These are phyloP conservation scores for Cairina moschata DNA, from an alignment of 2,113 vertebrate species.

Conservation along the genomic window DNA sequence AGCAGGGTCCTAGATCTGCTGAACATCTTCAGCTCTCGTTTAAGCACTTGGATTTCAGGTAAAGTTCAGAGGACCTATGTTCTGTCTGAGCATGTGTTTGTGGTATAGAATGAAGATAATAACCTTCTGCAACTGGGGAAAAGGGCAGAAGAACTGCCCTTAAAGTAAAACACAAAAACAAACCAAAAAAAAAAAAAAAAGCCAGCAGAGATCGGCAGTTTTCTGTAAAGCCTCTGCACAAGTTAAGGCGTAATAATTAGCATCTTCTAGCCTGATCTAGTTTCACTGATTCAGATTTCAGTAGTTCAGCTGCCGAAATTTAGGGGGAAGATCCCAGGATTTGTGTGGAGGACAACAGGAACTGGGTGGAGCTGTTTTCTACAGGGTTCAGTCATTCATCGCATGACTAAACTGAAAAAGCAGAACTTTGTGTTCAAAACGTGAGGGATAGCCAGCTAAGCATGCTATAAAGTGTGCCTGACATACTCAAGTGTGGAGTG, in stretches of 20 bases:
- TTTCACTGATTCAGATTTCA: neutral
- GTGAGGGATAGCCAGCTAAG: neutral
- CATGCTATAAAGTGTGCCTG: neutral
- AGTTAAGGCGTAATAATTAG: neutral
- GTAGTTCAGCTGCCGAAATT: neutral
- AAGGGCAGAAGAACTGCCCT: neutral
- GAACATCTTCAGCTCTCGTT: neutral
- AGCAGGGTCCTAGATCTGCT: neutral
- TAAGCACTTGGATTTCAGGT: neutral
- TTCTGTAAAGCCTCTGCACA: neutral
- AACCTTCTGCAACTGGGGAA: neutral
- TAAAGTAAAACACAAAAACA: neutral
- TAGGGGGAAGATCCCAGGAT: neutral
- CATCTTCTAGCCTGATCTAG: neutral
- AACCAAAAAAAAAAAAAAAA: too few species aligned
- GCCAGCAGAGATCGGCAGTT: neutral
- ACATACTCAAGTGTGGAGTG: too few species aligned
- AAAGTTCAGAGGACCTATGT: neutral
- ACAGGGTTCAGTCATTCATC: neutral
- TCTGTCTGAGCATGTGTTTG: neutral
- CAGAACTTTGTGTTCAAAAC: neutral
- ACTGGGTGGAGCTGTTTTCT: neutral
- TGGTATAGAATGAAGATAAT: neutral
- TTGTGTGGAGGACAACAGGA: neutral
- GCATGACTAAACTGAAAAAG: neutral